Conservation (phyloP, 1,140 invertebrate species). For the Cherax quadricarinatus region DNA sequence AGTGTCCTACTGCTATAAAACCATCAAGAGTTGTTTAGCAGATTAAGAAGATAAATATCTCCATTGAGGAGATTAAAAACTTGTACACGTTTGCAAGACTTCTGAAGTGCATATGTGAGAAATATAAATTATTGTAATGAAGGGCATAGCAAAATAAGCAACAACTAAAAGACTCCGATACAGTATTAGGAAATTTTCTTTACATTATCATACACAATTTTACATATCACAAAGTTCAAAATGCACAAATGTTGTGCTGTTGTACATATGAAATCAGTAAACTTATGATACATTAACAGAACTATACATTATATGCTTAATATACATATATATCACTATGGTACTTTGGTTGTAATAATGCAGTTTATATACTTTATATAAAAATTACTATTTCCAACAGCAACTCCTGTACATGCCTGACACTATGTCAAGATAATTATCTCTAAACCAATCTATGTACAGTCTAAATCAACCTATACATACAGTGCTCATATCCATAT, state of each 20-base stretch:
- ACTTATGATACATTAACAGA: slow-evolving; percentile 26
- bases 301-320: slow-evolving; percentile 41
- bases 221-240: slow-evolving; percentile 68
- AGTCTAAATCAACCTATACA: not conserved
- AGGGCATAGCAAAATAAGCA: slow-evolving; percentile 6
- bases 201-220: slow-evolving; percentile 61
- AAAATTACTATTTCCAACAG: slow-evolving; percentile 16
- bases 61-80: not conserved
- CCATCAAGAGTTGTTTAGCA: too few relatives aligned
- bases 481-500: not conserved
- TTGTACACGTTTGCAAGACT: not conserved
- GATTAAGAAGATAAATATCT: not conserved
- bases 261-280: slow-evolving; percentile 43
- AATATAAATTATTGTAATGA: slow-evolving; percentile 10
- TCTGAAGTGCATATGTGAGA: not conserved
- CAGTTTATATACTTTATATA: slow-evolving; percentile 43
- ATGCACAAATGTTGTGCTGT: slow-evolving; percentile 65
- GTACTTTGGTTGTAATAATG: slow-evolving; percentile 69
- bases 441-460: not conserved
- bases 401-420: slow-evolving; percentile 2
- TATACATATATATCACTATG: slow-evolving; percentile 68
- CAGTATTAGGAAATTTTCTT: not conserved
- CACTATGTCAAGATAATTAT: not conserved
- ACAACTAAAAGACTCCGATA: slow-evolving; percentile 11
- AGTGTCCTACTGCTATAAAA: too few relatives aligned